These are phyloP conservation scores for Pherbina coryleti DNA, from an alignment of 2,888 invertebrate genomes.

Conservation along the genomic window DNA sequence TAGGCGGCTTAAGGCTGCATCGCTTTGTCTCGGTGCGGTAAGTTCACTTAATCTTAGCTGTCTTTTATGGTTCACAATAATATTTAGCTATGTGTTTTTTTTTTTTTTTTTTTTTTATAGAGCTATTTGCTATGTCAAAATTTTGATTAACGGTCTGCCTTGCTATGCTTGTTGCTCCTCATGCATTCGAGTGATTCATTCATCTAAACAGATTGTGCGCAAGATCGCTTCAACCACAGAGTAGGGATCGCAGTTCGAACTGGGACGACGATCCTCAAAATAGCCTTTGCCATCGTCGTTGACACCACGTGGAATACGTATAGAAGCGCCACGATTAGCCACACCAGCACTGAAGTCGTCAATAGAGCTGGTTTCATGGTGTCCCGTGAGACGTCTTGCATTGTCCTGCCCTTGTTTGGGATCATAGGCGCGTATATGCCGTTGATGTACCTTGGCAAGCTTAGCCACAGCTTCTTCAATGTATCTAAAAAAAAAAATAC, in stretches of 20 bases:
- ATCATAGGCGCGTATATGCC: slow-evolving; percentile 97
- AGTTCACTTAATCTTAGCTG: too few species aligned
- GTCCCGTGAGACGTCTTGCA: slow-evolving; percentile 93
- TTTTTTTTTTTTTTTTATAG: too few species aligned
- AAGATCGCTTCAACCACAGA: slow-evolving; percentile 87
- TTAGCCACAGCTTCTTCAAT: slow-evolving; percentile 97
- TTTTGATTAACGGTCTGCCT: too few species aligned
- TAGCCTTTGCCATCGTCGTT: slow-evolving; percentile 95
- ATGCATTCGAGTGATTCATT: slow-evolving; percentile 48
- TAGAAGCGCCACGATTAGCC: slow-evolving; percentile 93
- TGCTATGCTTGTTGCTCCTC: too few species aligned
- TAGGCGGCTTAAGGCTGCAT: too few species aligned
- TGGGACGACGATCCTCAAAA: slow-evolving; percentile 93
- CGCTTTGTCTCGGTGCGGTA: too few species aligned
- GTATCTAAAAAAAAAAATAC: slow-evolving; percentile 73
- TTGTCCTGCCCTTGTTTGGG: slow-evolving; percentile 97
- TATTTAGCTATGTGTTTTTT: too few species aligned
- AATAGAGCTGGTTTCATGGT: slow-evolving; percentile 96
- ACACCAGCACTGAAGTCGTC: slow-evolving; percentile 94
- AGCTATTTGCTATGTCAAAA: too few species aligned
- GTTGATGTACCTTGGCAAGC: slow-evolving; percentile 89
- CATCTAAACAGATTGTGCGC: slow-evolving; percentile 84
- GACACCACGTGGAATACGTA: slow-evolving; percentile 92
- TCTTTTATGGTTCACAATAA: too few species aligned
- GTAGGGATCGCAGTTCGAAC: slow-evolving; percentile 95